phyloP scores from a whole-genome alignment of 2,888 invertebrate genomes.

The Eretmocerus hayati region DNA sequence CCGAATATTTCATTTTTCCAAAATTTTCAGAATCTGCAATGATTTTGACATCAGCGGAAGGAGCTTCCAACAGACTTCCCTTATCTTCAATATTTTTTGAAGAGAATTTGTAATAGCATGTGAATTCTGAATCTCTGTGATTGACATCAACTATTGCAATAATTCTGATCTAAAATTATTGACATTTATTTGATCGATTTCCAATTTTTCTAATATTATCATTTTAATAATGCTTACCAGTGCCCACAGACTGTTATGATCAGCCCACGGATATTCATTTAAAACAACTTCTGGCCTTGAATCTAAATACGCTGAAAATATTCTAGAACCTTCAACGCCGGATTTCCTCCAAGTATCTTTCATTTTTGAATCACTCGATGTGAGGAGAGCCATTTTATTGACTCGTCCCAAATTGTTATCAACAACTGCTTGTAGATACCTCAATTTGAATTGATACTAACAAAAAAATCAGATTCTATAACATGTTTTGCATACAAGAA shows the following conservation, averaged over 20 bases:
- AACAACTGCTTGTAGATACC: too few species aligned
- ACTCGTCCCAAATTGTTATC: too few species aligned
- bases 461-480: too few species aligned
- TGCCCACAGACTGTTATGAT: slow-evolving; percentile 4
- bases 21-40: slow-evolving; percentile 25
- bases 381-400: background rate
- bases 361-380: slow-evolving; percentile 8
- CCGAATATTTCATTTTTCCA: slow-evolving; percentile 24
- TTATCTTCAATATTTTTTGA: background rate
- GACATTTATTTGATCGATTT: too few species aligned
- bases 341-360: slow-evolving; percentile 17
- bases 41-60: slow-evolving; percentile 19
- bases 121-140: slow-evolving; percentile 15
- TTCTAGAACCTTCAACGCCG: slow-evolving; percentile 3
- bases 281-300: slow-evolving; percentile 28
- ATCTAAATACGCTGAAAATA: slow-evolving; percentile 29
- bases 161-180: slow-evolving; percentile 27
- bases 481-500: too few species aligned
- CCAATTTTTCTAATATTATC: too few species aligned
- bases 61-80: slow-evolving; percentile 2
- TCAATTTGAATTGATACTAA: too few species aligned
- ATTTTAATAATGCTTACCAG: too few species aligned
- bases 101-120: slow-evolving; percentile 24
- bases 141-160: slow-evolving; percentile 25
- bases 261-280: slow-evolving; percentile 19